phyloP scores from a whole-genome alignment of 2,797 vertebrate species.

The Molossus molossus region DNA sequence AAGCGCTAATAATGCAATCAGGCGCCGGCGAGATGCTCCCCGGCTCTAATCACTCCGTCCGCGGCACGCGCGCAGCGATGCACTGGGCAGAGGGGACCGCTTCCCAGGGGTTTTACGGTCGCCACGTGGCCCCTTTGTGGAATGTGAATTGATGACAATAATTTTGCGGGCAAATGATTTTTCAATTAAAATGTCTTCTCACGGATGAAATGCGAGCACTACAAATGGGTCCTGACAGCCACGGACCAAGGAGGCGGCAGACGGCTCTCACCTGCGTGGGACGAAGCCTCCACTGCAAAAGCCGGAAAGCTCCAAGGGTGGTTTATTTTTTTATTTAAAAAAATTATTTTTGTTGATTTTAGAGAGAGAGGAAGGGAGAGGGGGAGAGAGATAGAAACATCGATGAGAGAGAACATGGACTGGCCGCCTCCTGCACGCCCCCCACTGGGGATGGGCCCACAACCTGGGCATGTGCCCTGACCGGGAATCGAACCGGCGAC shows the following conservation, averaged over 20 bases:
- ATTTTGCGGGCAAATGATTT: constrained; percentile 92
- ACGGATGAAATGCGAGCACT: constrained; percentile 85
- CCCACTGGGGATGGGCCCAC: too few relatives aligned
- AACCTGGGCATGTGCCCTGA: too few relatives aligned
- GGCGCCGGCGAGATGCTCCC: constrained; percentile 89
- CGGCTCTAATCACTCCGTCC: constrained; percentile 89
- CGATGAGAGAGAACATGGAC: too few relatives aligned
- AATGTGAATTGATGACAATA: constrained; percentile 90
- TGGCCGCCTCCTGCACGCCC: too few relatives aligned
- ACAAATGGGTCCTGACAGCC: constrained; percentile 86
- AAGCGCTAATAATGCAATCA: constrained; percentile 90
- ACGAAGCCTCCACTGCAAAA: constrained; percentile 70
- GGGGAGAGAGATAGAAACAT: too few relatives aligned
- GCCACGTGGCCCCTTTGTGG: constrained; percentile 87
- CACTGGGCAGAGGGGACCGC: constrained; percentile 89
- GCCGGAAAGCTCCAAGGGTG: constrained; percentile 60
- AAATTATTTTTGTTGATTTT: too few relatives aligned
- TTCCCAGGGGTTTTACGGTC: constrained; percentile 91
- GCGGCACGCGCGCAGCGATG: constrained; percentile 89
- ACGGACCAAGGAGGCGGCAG: constrained; percentile 72
- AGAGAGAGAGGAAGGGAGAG: too few relatives aligned
- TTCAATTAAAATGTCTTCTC: constrained; percentile 92
- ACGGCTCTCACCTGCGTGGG: constrained; percentile 79
- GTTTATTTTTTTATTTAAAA: constrained; percentile 81
- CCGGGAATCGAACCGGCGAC: too few relatives aligned